Conservation (phyloP, 2,888 invertebrate species). For the Alloplasta piceator region DNA sequence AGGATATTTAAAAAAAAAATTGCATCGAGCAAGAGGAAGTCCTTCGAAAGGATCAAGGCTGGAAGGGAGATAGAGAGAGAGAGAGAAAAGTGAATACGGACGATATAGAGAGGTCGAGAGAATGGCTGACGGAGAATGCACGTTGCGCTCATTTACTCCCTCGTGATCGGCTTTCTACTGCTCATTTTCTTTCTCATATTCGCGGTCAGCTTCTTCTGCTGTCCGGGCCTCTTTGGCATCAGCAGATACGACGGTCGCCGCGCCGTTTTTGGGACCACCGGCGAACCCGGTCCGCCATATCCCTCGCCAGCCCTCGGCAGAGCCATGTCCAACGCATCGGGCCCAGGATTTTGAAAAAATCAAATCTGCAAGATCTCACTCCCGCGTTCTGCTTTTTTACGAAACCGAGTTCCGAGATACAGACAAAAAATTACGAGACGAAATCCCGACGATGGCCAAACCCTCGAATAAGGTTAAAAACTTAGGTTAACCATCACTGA, state of each 20-base stretch:
- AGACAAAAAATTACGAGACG: neutral
- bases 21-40: constrained; percentile 5
- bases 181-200: constrained; percentile 61
- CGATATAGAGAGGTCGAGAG: constrained; percentile 44
- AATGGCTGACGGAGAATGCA: constrained; percentile 65
- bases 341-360: constrained; percentile 24
- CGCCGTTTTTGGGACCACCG: constrained; percentile 55
- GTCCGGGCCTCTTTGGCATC: constrained; percentile 67
- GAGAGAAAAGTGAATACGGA: neutral
- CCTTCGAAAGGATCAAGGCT: constrained; percentile 6
- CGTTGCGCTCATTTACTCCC: constrained; percentile 66
- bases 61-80: neutral
- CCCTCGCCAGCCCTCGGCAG: constrained; percentile 64
- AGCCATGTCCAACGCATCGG: constrained; percentile 49
- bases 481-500: no score
- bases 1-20: neutral
- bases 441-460: neutral
- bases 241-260: constrained; percentile 64
- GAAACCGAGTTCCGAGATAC: no score
- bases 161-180: constrained; percentile 66
- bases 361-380: no score
- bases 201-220: constrained; percentile 58
- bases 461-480: no score
- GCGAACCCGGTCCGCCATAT: constrained; percentile 55
- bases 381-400: no score